Conservation (phyloP, 2,888 invertebrate species). For the Criorhina ranunculi region DNA sequence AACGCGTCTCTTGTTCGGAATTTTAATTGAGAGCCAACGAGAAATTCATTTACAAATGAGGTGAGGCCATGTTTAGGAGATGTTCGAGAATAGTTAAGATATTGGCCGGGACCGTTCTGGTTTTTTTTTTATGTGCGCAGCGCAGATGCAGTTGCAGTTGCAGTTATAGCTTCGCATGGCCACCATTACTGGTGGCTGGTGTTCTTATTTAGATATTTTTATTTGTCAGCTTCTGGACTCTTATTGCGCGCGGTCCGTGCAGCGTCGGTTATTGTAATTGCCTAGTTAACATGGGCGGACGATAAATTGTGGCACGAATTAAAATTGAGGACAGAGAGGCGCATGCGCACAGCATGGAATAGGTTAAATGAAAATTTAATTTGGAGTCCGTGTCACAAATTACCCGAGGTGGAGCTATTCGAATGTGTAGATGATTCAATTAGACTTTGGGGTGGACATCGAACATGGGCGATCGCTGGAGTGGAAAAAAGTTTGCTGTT, state of each 20-base stretch:
- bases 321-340: slow-evolving; percentile 52
- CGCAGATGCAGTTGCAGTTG: slow-evolving; percentile 60
- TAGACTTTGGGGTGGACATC: slow-evolving; percentile 12
- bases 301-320: slow-evolving; percentile 77
- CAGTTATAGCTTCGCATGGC: slow-evolving; percentile 9
- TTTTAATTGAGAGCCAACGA: slow-evolving; percentile 78
- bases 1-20: slow-evolving; percentile 76
- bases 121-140: no score
- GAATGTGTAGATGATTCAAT: slow-evolving; percentile 63
- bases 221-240: slow-evolving; percentile 69
- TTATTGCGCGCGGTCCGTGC: slow-evolving; percentile 52
- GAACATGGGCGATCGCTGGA: no score
- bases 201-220: slow-evolving; percentile 76
- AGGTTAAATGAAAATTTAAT: slow-evolving; percentile 61
- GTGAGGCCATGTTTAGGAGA: slow-evolving; percentile 77
- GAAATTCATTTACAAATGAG: slow-evolving; percentile 79
- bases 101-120: slow-evolving; percentile 62
- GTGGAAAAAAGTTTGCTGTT: neutral
- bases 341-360: slow-evolving; percentile 39
- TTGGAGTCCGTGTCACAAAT: slow-evolving; percentile 63
- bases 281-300: slow-evolving; percentile 75
- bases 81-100: slow-evolving; percentile 77
- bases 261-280: slow-evolving; percentile 73
- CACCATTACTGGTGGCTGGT: slow-evolving; percentile 20
- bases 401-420: slow-evolving; percentile 41